Evolutionary conservation across 2,888 invertebrate species (phyloP), one percentile per base, ranked within the genome.

Genomic region (Patella ulyssiponensis): DNA sequence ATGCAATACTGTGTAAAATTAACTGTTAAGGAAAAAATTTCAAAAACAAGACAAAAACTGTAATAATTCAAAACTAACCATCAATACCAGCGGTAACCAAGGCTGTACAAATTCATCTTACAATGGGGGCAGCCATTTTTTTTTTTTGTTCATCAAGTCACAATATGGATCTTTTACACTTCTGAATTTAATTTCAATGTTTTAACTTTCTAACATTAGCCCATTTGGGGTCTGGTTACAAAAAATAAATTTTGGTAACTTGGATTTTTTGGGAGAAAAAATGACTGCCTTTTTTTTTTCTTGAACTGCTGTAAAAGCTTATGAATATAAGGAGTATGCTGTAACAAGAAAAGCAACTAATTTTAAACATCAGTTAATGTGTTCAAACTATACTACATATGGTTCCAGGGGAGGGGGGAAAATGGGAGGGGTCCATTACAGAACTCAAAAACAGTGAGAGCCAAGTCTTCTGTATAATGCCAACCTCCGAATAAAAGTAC

Each of bases 341-440:
- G 11, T 23, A 64, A 64, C 64, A 64, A 64, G 64, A 64, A 64
- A 64, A 64, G 64, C 64, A 64, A 64, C 64, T 64, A 64, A 64
- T 20, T 23, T 23, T 12, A 64, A 64, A 64, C 64, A 64, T 64
- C 23, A 23, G 64, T 23, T 23, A 11, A 12, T 64, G 20, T 20
- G 64, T 12, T 64, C 20, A 64, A 64, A 64, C 64, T 64, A 64
- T 64, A 64, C 64, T 64, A 64, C 64, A 64, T 4, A 20, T 64
- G 23, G 64, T 20, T 20, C 11, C 9, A 23, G 20, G 23, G 64
- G 20, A 23, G 56, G 56, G 56, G 56, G 15, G 4, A n/a, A 56
- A 56, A 11, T 23, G 64, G 64, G 14, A 64, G 44, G 44, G 44
- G 44, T 44, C 9, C 44, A 44, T 44, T 9, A 44, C 44, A 44